Conservation (phyloP, 2,113 vertebrate species). For the Castor canadensis region DNA sequence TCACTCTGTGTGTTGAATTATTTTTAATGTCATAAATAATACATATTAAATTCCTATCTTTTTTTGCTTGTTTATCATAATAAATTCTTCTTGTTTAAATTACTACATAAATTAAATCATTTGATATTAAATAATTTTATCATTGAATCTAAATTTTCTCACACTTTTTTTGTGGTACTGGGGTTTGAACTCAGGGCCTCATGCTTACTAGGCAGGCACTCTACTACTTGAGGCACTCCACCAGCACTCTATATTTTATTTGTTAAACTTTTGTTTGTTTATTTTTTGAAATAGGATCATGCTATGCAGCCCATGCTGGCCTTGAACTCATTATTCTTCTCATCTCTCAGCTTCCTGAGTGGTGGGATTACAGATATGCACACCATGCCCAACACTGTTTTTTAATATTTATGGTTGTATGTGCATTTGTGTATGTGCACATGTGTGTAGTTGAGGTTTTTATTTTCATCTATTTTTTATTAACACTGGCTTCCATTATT, state of each 20-base stretch:
- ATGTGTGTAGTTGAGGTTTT: not conserved
- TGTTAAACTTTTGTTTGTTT: not conserved
- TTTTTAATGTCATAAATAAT: not conserved
- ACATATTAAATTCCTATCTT: not conserved
- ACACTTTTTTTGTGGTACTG: too few species aligned
- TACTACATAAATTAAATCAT: not conserved
- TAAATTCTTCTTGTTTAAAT: not conserved
- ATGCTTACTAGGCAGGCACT: too few species aligned
- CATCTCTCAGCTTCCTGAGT: too few species aligned
- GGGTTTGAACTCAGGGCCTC: too few species aligned
- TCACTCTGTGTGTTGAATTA: not conserved
- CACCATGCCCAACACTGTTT: too few species aligned
- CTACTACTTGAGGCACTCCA: too few species aligned
- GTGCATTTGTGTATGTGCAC: not conserved
- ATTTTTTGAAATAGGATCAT: too few species aligned
- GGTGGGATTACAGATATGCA: too few species aligned
- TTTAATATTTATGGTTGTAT: not conserved
- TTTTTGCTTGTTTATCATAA: not conserved
- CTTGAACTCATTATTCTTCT: too few species aligned
- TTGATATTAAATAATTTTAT: not conserved
- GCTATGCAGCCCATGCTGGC: too few species aligned
- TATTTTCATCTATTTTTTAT: not conserved
- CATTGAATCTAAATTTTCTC: not conserved
- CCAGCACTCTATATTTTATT: too few species aligned
- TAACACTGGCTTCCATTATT: not conserved